Base-by-base conservation (phyloP, 2,797 vertebrate species). In the Xenentodon cancila region DNA sequence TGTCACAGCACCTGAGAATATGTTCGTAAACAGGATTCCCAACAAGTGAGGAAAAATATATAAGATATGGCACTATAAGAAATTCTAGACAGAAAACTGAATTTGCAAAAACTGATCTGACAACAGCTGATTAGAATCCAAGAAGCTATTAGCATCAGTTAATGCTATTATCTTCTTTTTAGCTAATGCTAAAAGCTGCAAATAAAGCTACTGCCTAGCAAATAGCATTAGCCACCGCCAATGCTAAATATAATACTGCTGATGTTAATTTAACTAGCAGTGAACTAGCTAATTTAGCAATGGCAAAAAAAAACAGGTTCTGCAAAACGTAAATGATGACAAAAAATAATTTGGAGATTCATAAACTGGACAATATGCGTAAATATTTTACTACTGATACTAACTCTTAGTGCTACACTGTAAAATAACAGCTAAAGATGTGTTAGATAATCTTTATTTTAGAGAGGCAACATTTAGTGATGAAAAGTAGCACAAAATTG, bases 401-500 rank as follows among this genome's bases (percentile, higher is more conserved):
- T 25, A 59, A 45, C 44, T 53, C 2, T 64, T 54, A 64, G 22
- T 49, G 48, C n/a, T 59, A 25, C 20, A 34, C 15, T 37, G 34
- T 37, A 37, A 12, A 56, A 7, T 58, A 73, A 52, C 22, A 9
- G 22, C 13, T 11, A 48, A 21, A 15, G 1, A 2, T 71, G 17
- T 44, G 8, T 46, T 47, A 40, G 7, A 73, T 19, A 30, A 61
- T 47, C 44, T 53, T 20, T 15, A 46, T 58, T 75, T 62, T 37
- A 59, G 13, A 61, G 25, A 27, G 21, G 59, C 7, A 30, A 51
- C 27, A 71, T 75, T 76, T 66, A 67, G 43, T 58, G 19, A 51
- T 64, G 6, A 55, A 64, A 69, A 69, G 27, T 54, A 81, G 53
- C 44, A 70, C 22, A 60, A 70, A 73, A 62, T 40, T 8, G 12